These are phyloP conservation scores for Euthynnus affinis DNA, from an alignment of 2,797 vertebrate species.

Conservation along the genomic window DNA sequence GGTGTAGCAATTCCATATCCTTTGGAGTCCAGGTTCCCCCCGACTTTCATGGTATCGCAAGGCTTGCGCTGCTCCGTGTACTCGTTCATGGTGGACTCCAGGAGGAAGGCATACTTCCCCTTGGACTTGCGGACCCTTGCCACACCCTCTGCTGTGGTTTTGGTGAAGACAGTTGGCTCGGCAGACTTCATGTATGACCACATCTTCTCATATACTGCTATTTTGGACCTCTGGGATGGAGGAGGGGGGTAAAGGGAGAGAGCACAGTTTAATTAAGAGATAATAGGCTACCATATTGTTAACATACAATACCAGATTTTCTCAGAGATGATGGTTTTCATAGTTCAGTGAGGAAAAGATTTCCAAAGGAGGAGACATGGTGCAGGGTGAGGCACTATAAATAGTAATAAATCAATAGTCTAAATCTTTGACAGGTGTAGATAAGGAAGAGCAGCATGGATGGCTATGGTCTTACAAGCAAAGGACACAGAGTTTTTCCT, in stretches of 20 bases:
- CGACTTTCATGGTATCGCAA: conserved; percentile 99
- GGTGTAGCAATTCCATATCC: conserved; percentile 99
- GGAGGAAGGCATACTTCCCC: conserved; percentile 99
- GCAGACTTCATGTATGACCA: conserved; percentile 99
- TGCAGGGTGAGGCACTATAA: background rate
- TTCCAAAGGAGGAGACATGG: conserved; percentile 3
- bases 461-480: background rate
- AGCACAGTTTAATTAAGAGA: conserved; percentile 33
- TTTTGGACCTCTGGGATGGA: conserved; percentile 95
- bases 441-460: background rate
- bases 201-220: conserved; percentile 99
- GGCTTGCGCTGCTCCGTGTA: conserved; percentile 99
- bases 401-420: background rate
- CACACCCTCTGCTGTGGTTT: conserved; percentile 97
- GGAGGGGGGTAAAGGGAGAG: conserved; percentile 20
- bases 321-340: conserved; percentile 21
- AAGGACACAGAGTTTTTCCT: background rate
- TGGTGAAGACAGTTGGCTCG: conserved; percentile 97
- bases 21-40: conserved; percentile 99
- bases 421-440: background rate
- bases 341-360: background rate
- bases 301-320: conserved; percentile 1
- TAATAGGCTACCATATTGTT: background rate
- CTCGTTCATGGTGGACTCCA: conserved; percentile 99
- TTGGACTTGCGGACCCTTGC: conserved; percentile 98